A percentile compares a stretch with the other conserved stretches of the same genome.
phyloP scores from a whole-genome alignment of 2,113 vertebrate species.

The Bubo bubo region DNA sequence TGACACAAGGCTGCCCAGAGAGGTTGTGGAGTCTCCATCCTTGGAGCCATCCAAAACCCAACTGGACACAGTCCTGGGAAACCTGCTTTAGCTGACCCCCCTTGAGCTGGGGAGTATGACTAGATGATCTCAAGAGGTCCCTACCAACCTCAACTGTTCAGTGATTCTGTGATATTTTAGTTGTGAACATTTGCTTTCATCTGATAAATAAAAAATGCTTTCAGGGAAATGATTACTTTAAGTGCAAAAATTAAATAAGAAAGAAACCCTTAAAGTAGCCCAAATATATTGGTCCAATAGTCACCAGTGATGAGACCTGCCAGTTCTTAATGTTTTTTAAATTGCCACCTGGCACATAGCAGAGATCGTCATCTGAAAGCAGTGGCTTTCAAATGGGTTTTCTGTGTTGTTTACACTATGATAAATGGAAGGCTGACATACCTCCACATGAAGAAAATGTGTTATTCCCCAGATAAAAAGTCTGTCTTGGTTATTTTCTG shows the following conservation, averaged over 20 bases:
- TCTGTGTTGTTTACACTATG: neutral
- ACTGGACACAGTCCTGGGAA: neutral
- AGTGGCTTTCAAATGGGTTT: neutral
- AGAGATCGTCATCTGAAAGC: conserved; percentile 1
- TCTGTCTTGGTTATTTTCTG: conserved; percentile 7
- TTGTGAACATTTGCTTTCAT: neutral
- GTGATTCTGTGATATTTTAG: neutral
- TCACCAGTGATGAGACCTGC: neutral
- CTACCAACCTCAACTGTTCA: neutral
- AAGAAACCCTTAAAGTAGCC: neutral
- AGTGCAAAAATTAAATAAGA: neutral
- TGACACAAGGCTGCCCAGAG: neutral
- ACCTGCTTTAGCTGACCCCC: neutral
- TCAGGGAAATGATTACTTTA: neutral
- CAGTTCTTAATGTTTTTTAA: neutral
- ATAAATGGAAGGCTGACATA: conserved; percentile 9
- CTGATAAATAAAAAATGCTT: neutral
- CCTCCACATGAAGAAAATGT: conserved; percentile 5
- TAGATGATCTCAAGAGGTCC: neutral
- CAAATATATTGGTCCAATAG: neutral
- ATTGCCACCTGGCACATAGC: neutral
- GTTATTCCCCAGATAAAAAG: neutral
- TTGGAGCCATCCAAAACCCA: neutral
- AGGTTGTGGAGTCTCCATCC: neutral
- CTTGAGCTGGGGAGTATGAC: neutral